Base-by-base conservation (phyloP, 1,140 invertebrate species). In the Drosophila repletoides region DNA sequence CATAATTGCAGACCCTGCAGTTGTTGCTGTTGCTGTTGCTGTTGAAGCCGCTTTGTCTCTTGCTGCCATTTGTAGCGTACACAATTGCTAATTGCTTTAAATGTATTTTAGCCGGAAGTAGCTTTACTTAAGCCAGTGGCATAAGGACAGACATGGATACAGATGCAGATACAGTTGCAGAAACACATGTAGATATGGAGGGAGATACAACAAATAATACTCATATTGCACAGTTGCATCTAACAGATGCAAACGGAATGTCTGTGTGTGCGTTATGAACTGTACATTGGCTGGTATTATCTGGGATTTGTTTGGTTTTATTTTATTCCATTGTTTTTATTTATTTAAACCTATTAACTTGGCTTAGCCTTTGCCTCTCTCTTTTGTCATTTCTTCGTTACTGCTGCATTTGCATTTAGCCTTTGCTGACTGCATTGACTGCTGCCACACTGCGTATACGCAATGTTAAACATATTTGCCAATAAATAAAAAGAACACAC, bases 41-140 rank as follows among this genome's bases (percentile, higher is more conserved):
- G 15, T 45, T 29, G 53, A 48, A 34, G 5, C 12, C 26, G 10
- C 10, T 12, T 45, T 26, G 41, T 45, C 10, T 14, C 5, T 38
- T 21, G 14, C 38, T 76, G 38, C 41, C 65, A 75, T 75, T 74
- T 64, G 75, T 33, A 70, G 60, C 48, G 73, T 61, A 70, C 52
- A 58, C 69, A 66, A 83, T 70, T 73, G 76, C 77, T 84, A 83
- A 83, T 83, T 84, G 74, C 70, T 71, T 77, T 71, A 84, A 83
- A 83, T 83, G 77, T 59, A 73, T 84, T 83, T 81, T 60, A 65
- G 77, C 63, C 72, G 59, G 72, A 83, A 83, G 77, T 83, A 79
- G 77, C 56, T 83, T 83, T 61, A 40, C 60, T 65, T 64, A 66
- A 77, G 69, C 77, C 59, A 9, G 31, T 69, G 64, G 63, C 79